phyloP scores from a whole-genome alignment of 2,888 invertebrate species.

The Hylaea fasciaria region DNA sequence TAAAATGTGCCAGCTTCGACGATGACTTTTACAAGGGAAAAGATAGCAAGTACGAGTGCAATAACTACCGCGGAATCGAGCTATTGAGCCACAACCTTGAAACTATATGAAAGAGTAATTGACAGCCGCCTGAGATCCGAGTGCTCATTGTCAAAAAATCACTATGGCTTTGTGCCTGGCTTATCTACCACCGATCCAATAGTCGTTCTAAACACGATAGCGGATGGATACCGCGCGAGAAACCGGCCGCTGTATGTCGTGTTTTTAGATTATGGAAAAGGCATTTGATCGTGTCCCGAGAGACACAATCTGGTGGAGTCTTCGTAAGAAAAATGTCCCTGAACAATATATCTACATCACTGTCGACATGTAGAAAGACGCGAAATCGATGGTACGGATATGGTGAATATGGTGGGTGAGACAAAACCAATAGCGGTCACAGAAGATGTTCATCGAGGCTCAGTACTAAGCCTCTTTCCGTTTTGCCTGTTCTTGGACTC shows the following conservation, averaged over 20 bases:
- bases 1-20: too few species aligned
- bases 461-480: neutral
- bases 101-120: slow-evolving; percentile 8
- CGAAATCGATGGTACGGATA: neutral
- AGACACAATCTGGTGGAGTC: slow-evolving; percentile 8
- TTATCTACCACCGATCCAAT: slow-evolving; percentile 5
- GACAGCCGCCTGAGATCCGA: slow-evolving; percentile 6
- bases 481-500: neutral
- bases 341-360: neutral
- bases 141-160: slow-evolving; percentile 1
- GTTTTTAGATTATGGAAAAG: slow-evolving; percentile 7
- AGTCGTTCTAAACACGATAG: slow-evolving; percentile 4
- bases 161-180: too few species aligned
- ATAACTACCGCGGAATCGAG: slow-evolving; percentile 4
- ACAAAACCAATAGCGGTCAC: neutral
- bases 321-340: slow-evolving; percentile 5
- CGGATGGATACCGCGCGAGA: neutral
- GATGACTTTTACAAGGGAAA: neutral
- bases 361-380: neutral
- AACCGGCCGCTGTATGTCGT: slow-evolving; percentile 1
- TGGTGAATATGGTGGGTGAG: neutral
- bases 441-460: neutral
- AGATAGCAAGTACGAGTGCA: slow-evolving; percentile 2
- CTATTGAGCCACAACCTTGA: slow-evolving; percentile 11
- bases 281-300: slow-evolving; percentile 11